Percentiles rank a stretch among this genome's conserved stretches.
phyloP scores from a whole-genome alignment of 2,797 vertebrate species.

The Semaprochilodus insignis region DNA sequence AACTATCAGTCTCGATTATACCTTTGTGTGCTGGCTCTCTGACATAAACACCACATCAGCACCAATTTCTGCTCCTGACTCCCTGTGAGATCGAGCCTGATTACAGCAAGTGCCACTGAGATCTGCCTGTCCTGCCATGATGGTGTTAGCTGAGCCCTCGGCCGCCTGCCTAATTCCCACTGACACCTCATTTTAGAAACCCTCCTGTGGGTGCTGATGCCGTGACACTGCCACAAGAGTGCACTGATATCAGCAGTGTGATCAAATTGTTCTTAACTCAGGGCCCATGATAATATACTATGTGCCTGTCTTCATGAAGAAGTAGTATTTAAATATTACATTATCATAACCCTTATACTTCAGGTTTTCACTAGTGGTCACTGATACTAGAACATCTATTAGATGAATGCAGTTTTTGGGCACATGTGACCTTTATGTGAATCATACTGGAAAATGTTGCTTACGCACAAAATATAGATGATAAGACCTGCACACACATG shows the following conservation, averaged over 20 bases:
- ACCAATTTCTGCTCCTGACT: conserved; percentile 84
- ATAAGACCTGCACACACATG: too few species aligned
- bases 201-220: conserved; percentile 81
- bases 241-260: conserved; percentile 21
- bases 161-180: conserved; percentile 87
- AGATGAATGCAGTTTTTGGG: too few species aligned
- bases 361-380: neutral
- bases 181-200: conserved; percentile 93
- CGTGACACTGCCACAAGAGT: conserved; percentile 42
- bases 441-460: too few species aligned
- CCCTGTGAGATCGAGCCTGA: conserved; percentile 85
- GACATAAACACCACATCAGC: conserved; percentile 87
- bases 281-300: neutral
- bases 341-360: neutral
- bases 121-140: conserved; percentile 81
- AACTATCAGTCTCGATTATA: conserved; percentile 38
- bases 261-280: conserved; percentile 26
- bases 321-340: neutral
- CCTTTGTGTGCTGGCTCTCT: conserved; percentile 57
- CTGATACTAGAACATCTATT: too few species aligned
- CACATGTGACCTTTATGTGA: too few species aligned
- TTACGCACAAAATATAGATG: too few species aligned
- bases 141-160: conserved; percentile 77
- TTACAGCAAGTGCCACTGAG: conserved; percentile 85
- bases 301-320: neutral